Evolutionary conservation across 92 coral and sea anemone genomes (phyloP), one percentile per base, ranked within the genome.

Genomic region (Paragorgia papillata): DNA sequence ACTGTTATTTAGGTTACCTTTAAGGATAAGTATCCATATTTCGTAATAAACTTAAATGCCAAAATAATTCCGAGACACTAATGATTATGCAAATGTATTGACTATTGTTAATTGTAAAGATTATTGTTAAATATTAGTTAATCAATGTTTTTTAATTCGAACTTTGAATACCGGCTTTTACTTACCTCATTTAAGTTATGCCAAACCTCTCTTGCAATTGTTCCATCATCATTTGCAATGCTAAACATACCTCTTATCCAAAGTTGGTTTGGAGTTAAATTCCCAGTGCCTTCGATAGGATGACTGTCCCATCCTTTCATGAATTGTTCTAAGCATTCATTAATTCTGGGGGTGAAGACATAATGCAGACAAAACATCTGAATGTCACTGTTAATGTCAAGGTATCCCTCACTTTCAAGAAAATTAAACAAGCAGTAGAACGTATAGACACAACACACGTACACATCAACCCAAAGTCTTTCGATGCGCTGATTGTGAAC

Each of bases 381-480:
- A 46, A 76, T 58, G 40, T 83, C 81, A 56, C 61, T 87, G 62
- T 73, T 62, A 54, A 87, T 87, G 77, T 87, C 79, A 46, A 87
- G 85, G 50, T 64, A 87, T 44, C 90, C 90, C 58, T 87, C 75
- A 67, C 68, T 73, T 73, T 87, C 90, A 33, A 86, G 65, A 53
- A 65, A 69, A 68, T 29, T 69, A 67, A 86, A 86, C 57, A 70
- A 65, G 67, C 74, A 69, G 62, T 82, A 77, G 78, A 82, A 86
- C 26, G 79, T 69, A 46, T 69, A 86, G 27, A 77, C 80, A 62
- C 88, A 87, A 43, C 91, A 79, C 63, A 74, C 71, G 55, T 76
- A 87, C 26, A 87, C 70, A 39, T 87, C 91, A 39, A 79, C 69
- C 91, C 91, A 83, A 56, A 87, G 83, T 44, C 85, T 57, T 51